A percentile compares a stretch with the other conserved stretches of the same genome.
phyloP scores from a whole-genome alignment of 92 coral and sea anemone genomes.

The Paramuricea clavata region DNA sequence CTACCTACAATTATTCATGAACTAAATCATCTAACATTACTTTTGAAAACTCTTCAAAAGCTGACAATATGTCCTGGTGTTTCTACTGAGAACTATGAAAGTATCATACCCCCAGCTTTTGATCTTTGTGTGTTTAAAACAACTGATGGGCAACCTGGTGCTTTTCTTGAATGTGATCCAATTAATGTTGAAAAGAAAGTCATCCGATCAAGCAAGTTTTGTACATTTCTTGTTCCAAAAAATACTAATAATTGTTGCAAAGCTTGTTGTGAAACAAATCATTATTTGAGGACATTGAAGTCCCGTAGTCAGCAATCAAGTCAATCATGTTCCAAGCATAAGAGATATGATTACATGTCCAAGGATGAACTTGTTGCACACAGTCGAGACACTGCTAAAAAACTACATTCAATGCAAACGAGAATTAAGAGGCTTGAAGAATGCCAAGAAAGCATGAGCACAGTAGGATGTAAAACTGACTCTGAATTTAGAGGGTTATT shows the following conservation, averaged over 20 bases:
- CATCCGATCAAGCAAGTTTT: background rate
- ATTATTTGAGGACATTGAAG: background rate
- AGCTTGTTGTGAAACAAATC: background rate
- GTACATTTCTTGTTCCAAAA: background rate
- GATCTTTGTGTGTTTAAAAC: background rate
- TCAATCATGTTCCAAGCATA: background rate
- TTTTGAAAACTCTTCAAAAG: background rate
- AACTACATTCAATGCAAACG: slow-evolving; percentile 49
- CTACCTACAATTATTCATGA: background rate
- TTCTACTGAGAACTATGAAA: background rate
- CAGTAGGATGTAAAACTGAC: slow-evolving; percentile 56
- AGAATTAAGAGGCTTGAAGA: slow-evolving; percentile 55
- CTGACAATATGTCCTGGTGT: background rate
- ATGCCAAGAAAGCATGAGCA: slow-evolving; percentile 48
- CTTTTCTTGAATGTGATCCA: background rate
- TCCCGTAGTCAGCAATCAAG: background rate
- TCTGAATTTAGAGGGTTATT: slow-evolving; percentile 45
- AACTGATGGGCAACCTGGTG: slow-evolving; percentile 7
- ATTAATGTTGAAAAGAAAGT: background rate
- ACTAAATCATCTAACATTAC: background rate
- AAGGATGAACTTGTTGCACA: slow-evolving; percentile 51
- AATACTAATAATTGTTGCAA: background rate
- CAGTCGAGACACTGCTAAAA: slow-evolving; percentile 46
- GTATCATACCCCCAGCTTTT: background rate
- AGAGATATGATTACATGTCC: slow-evolving; percentile 52